Conservation (phyloP, 2,797 vertebrate genomes). For the Morus bassanus region DNA sequence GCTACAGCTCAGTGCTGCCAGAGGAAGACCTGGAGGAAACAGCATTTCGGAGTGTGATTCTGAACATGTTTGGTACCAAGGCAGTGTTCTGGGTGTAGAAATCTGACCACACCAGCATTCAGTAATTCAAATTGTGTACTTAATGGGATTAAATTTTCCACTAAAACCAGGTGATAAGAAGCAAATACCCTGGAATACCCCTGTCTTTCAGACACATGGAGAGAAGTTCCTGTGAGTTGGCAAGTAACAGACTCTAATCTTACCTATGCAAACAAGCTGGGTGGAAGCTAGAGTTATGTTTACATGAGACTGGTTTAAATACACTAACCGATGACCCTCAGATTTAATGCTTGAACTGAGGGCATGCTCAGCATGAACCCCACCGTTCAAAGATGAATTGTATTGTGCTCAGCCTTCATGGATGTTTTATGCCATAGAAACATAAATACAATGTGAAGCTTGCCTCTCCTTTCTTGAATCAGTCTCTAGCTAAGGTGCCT, state of each 20-base stretch:
- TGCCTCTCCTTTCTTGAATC: background rate
- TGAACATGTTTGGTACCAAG: background rate
- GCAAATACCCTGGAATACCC: background rate
- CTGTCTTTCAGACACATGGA: background rate
- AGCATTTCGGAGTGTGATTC: background rate
- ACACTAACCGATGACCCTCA: background rate
- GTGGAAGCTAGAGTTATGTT: background rate
- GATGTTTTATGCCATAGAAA: background rate
- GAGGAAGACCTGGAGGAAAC: background rate
- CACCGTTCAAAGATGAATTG: background rate
- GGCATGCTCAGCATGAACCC: background rate
- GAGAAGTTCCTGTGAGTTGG: background rate
- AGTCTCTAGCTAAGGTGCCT: background rate
- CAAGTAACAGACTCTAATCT: background rate
- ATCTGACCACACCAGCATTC: background rate
- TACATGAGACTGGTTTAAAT: background rate
- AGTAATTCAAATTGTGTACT: background rate
- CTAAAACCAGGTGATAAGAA: background rate
- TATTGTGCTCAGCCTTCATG: background rate
- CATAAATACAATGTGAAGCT: background rate
- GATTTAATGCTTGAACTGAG: background rate
- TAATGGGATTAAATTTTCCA: constrained; percentile 9
- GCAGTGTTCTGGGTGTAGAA: background rate
- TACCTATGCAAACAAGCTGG: background rate
- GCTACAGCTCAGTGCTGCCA: background rate